Conservation (phyloP, 2,888 invertebrate species). For the Diaprepes abbreviatus region DNA sequence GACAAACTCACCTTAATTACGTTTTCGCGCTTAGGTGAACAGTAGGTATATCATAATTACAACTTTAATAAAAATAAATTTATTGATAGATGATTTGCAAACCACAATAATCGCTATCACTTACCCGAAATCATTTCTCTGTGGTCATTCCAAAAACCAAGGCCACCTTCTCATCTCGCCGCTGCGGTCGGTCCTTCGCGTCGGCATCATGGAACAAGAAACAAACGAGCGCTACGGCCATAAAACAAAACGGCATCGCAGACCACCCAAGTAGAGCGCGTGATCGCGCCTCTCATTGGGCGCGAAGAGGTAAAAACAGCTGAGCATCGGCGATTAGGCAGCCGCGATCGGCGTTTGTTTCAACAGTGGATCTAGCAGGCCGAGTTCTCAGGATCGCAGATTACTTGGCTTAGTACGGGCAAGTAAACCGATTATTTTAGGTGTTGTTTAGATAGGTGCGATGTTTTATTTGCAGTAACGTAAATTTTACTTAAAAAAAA, state of each 20-base stretch:
- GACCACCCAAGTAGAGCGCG: slow-evolving; percentile 67
- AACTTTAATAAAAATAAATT: too few species aligned
- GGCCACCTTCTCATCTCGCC: slow-evolving; percentile 37
- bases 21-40: too few species aligned
- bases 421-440: too few species aligned
- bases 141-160: slow-evolving; percentile 40
- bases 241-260: slow-evolving; percentile 65
- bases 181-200: slow-evolving; percentile 27
- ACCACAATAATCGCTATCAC: slow-evolving; percentile 2
- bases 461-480: too few species aligned
- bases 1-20: too few species aligned
- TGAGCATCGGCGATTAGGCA: slow-evolving; percentile 37
- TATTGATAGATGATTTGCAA: not conserved
- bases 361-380: slow-evolving; percentile 28
- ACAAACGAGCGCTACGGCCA: slow-evolving; percentile 46
- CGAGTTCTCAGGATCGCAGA: slow-evolving; percentile 33
- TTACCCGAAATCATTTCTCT: not conserved
- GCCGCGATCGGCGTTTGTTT: slow-evolving; percentile 46
- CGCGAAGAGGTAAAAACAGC: slow-evolving; percentile 45
- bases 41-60: too few species aligned
- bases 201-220: slow-evolving; percentile 56
- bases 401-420: not conserved
- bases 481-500: too few species aligned
- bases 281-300: slow-evolving; percentile 44
- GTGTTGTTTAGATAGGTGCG: too few species aligned